phyloP scores from a whole-genome alignment of 2,113 vertebrate species.

The Dolichotis patagonum region DNA sequence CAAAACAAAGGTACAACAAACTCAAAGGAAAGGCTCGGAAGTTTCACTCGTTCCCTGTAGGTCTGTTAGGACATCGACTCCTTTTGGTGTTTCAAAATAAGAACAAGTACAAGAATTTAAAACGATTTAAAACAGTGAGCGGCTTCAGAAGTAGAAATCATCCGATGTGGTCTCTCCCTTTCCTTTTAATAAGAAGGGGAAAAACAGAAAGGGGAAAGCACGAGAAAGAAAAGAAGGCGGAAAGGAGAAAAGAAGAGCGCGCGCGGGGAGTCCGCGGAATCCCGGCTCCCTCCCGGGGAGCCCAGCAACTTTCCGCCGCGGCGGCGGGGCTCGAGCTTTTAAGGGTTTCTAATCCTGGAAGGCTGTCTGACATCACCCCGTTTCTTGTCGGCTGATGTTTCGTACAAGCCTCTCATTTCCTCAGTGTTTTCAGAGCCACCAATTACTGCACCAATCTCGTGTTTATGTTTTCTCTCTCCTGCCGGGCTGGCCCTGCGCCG shows the following conservation, averaged over 20 bases:
- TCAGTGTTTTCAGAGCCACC: conserved; percentile 89
- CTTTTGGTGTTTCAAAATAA: background rate
- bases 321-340: conserved; percentile 89
- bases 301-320: conserved; percentile 67
- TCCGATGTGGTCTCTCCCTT: background rate
- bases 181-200: background rate
- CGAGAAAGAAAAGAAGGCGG: no score
- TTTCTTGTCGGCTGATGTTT: conserved; percentile 92
- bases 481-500: conserved; percentile 86
- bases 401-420: conserved; percentile 94
- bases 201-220: background rate
- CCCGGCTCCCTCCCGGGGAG: conserved; percentile 72
- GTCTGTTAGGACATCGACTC: background rate
- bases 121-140: background rate
- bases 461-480: conserved; percentile 87
- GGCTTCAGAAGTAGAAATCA: background rate
- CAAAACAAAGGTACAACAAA: background rate
- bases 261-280: background rate
- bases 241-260: background rate
- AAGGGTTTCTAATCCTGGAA: conserved; percentile 99
- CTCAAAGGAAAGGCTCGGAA: background rate
- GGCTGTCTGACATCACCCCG: conserved; percentile 93
- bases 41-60: background rate
- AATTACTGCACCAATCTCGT: conserved; percentile 88
- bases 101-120: background rate